These are phyloP conservation scores for Ceratotherium simum DNA, from an alignment of 2,113 vertebrate genomes.

Conservation along the genomic window DNA sequence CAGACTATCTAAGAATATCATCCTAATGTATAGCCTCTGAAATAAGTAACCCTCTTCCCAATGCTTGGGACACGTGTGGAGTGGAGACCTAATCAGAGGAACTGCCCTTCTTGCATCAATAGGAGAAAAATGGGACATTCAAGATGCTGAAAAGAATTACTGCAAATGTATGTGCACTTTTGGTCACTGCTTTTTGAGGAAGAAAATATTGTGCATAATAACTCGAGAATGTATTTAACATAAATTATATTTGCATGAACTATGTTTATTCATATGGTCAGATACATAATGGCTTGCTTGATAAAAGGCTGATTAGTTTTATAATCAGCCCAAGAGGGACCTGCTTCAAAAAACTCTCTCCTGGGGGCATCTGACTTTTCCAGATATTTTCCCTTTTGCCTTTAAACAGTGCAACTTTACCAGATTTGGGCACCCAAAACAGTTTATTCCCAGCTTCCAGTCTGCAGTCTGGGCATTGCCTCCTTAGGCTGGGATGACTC, in stretches of 20 bases:
- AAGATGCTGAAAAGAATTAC: conserved; percentile 69
- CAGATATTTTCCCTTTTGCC: conserved; percentile 64
- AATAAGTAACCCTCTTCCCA: conserved; percentile 47
- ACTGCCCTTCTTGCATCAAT: conserved; percentile 61
- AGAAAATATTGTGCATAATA: conserved; percentile 81
- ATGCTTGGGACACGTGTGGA: not conserved
- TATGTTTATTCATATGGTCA: conserved; percentile 84
- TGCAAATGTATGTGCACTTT: conserved; percentile 71
- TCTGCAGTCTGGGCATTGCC: not conserved
- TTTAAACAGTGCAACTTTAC: not conserved
- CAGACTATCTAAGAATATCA: conserved; percentile 41
- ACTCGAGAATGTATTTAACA: conserved; percentile 78
- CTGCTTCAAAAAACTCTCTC: conserved; percentile 66
- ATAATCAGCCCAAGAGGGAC: conserved; percentile 78
- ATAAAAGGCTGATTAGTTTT: conserved; percentile 81
- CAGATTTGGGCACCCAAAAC: not conserved
- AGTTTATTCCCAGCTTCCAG: not conserved
- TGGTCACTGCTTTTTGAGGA: conserved; percentile 77
- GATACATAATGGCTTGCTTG: conserved; percentile 80
- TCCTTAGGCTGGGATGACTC: not conserved
- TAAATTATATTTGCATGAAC: conserved; percentile 82
- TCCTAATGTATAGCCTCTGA: not conserved
- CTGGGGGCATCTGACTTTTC: conserved; percentile 65
- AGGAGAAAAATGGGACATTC: conserved; percentile 63
- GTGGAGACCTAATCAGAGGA: conserved; percentile 54